Percentiles rank a stretch among this genome's conserved stretches.
phyloP scores from a whole-genome alignment of 2,113 vertebrate genomes.

The Brachyistius frenatus region DNA sequence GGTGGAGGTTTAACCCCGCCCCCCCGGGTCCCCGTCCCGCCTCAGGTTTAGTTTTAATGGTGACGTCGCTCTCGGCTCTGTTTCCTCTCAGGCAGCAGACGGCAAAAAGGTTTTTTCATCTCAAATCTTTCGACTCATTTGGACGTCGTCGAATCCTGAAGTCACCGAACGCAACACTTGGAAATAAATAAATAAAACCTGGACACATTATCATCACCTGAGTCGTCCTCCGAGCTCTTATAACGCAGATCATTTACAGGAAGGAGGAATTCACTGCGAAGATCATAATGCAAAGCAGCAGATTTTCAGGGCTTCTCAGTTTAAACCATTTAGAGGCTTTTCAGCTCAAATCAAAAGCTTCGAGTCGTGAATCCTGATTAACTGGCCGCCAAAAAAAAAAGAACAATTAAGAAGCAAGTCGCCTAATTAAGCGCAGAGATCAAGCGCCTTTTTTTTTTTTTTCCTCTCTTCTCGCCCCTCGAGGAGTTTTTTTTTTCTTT shows the following conservation, averaged over 20 bases:
- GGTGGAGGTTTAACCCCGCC: no score
- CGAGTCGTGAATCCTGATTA: conserved; percentile 53
- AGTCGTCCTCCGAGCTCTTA: background rate
- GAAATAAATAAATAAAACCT: no score
- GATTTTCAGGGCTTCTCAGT: background rate
- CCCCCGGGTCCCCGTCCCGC: conserved; percentile 36
- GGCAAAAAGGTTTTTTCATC: no score
- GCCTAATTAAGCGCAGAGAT: conserved; percentile 70
- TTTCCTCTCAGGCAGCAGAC: no score
- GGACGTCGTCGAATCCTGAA: no score
- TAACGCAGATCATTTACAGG: conserved; percentile 1
- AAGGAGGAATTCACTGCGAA: conserved; percentile 3
- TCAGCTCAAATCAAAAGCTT: conserved; percentile 48
- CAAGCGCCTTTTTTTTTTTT: conserved; percentile 21
- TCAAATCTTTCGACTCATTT: no score
- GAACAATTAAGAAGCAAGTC: conserved; percentile 61
- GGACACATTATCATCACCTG: background rate
- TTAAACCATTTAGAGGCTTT: conserved; percentile 45
- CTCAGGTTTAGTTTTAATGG: conserved; percentile 80
- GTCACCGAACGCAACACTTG: no score
- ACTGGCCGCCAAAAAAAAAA: conserved; percentile 29
- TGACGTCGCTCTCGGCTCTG: conserved; percentile 42
- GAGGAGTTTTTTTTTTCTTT: conserved; percentile 43
- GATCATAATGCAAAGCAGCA: conserved; percentile 38
- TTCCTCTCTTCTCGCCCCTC: conserved; percentile 29